These are phyloP conservation scores for Caenorhabditis sp. DNA, from an alignment of 2,888 invertebrate genomes.

Conservation along the genomic window DNA sequence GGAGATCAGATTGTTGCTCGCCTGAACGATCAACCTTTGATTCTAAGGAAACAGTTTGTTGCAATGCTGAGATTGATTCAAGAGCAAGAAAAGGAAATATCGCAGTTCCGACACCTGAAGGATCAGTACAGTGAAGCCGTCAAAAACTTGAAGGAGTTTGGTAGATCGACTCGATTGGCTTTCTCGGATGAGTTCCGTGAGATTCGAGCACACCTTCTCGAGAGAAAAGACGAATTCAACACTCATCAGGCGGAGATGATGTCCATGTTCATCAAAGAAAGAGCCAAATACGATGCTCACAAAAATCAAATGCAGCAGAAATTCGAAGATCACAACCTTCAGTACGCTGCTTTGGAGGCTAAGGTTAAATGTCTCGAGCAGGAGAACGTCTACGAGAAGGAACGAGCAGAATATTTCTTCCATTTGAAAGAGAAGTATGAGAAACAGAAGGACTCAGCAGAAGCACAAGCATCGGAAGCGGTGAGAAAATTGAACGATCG, in stretches of 20 bases:
- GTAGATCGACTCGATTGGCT: conserved; percentile 29
- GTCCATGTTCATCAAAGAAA: conserved; percentile 12
- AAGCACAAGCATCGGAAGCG: conserved; percentile 24
- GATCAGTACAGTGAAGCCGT: conserved; percentile 10
- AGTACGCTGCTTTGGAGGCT: conserved; percentile 10
- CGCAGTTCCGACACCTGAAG: background rate
- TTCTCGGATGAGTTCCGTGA: conserved; percentile 32
- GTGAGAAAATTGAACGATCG: conserved; percentile 53
- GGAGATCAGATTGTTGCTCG: conserved; percentile 11
- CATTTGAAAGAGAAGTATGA: too few species aligned
- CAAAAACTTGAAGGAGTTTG: conserved; percentile 26
- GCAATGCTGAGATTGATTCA: conserved; percentile 31
- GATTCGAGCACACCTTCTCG: conserved; percentile 34
- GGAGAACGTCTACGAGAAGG: conserved; percentile 36
- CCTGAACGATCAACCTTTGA: conserved; percentile 21
- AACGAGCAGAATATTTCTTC: conserved; percentile 45
- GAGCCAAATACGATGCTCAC: conserved; percentile 6
- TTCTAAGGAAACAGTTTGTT: conserved; percentile 31
- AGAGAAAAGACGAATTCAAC: conserved; percentile 47
- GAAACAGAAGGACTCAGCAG: conserved; percentile 30
- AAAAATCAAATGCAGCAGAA: conserved; percentile 18
- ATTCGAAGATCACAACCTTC: conserved; percentile 20
- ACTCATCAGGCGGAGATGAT: conserved; percentile 34
- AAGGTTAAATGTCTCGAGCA: conserved; percentile 27
- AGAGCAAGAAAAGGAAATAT: conserved; percentile 15